Conservation (phyloP, 2,888 invertebrate species). For the Microctonus brassicae region DNA sequence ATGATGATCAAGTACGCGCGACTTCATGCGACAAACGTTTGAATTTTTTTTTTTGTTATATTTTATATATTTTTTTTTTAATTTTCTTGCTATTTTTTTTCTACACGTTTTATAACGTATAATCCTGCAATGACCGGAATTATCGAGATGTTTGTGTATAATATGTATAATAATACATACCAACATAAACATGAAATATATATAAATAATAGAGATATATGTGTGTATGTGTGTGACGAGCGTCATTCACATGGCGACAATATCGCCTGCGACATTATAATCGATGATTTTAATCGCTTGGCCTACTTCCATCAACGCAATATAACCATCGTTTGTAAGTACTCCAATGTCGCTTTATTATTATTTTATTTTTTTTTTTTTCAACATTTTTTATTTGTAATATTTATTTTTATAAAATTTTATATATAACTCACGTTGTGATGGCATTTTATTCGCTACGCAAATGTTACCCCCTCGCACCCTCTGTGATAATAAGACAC, state of each 20-base stretch:
- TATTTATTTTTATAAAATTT: background rate
- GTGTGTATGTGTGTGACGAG: constrained; percentile 2
- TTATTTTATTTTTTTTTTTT: background rate
- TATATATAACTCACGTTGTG: background rate
- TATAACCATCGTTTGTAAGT: background rate
- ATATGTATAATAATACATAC: background rate
- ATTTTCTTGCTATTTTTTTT: background rate
- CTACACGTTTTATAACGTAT: background rate
- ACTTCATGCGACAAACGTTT: background rate
- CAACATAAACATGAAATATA: background rate
- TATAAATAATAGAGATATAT: background rate
- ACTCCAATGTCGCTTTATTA: background rate
- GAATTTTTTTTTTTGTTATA: background rate
- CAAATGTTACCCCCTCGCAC: background rate
- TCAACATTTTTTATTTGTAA: background rate
- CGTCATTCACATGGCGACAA: constrained; percentile 37
- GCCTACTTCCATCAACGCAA: constrained; percentile 37
- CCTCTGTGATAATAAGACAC: constrained; percentile 17
- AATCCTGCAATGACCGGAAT: background rate
- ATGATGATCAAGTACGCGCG: background rate
- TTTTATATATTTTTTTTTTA: background rate
- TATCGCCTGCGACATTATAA: constrained; percentile 43
- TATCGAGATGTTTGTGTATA: too few species aligned
- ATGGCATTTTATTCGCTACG: background rate
- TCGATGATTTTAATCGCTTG: constrained; percentile 44